Evolutionary conservation across 23 tunicate genomes (phyloP).

Genomic region (Styela plicata): DNA sequence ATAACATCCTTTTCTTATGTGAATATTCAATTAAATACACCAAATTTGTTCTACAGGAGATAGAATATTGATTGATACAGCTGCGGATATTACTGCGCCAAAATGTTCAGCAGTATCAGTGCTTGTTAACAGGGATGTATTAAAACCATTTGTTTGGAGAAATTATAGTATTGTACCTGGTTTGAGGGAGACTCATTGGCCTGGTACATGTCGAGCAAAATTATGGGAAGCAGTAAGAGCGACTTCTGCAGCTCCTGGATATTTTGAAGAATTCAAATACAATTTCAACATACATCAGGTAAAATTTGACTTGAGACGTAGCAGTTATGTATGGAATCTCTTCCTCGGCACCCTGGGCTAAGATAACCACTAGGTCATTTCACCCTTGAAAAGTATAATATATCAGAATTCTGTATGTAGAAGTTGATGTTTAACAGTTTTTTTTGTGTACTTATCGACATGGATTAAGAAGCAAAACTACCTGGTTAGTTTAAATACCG

Average conservation of each 20-base stretch:
- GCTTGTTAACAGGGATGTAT: conserved; percentile 68
- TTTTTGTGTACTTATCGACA: too few relatives aligned
- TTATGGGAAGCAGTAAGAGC: conserved; percentile 93
- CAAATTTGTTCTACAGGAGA: conserved; percentile 48
- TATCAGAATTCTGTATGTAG: too few relatives aligned
- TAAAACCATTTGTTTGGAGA: conserved; percentile 88
- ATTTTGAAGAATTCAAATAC: conserved; percentile 85
- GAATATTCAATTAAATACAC: too few relatives aligned
- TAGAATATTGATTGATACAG: conserved; percentile 64
- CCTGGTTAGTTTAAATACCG: too few relatives aligned
- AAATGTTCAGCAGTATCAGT: conserved; percentile 90
- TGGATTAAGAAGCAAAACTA: too few relatives aligned
- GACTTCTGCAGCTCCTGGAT: conserved; percentile 92
- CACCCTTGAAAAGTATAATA: too few relatives aligned
- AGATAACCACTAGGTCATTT: too few relatives aligned
- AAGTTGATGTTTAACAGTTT: too few relatives aligned
- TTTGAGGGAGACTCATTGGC: conserved; percentile 85
- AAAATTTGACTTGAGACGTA: too few relatives aligned
- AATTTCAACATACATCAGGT: conserved; percentile 86
- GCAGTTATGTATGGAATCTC: too few relatives aligned
- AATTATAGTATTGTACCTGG: conserved; percentile 96
- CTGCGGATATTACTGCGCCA: conserved; percentile 59
- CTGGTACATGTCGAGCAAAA: conserved; percentile 78
- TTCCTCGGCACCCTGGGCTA: too few relatives aligned
- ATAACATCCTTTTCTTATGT: too few relatives aligned